Conservation (phyloP, 2,113 vertebrate genomes). For the Calonectris borealis region DNA sequence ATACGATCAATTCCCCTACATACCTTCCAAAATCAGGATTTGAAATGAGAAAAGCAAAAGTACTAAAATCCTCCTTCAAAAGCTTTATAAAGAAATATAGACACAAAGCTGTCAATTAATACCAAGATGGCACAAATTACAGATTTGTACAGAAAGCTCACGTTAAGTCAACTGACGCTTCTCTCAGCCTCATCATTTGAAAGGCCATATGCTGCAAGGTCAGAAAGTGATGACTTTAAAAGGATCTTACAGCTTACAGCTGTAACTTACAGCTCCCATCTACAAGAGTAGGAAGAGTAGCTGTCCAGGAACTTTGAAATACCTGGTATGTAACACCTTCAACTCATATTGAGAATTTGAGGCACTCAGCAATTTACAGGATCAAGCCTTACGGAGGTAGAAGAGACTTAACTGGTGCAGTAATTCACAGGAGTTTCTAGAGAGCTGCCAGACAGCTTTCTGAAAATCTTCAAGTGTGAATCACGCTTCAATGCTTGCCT, state of each 20-base stretch:
- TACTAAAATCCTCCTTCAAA: slow-evolving; percentile 25
- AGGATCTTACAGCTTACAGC: background rate
- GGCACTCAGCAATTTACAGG: slow-evolving; percentile 41
- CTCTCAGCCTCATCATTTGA: background rate
- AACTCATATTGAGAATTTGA: background rate
- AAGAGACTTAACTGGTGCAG: slow-evolving; percentile 17
- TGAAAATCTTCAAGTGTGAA: slow-evolving; percentile 12
- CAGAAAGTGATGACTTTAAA: background rate
- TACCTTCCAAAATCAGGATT: slow-evolving; percentile 28
- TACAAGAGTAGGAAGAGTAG: background rate
- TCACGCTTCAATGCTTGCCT: background rate
- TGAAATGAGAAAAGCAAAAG: slow-evolving; percentile 38
- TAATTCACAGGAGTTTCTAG: slow-evolving; percentile 39
- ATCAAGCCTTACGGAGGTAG: slow-evolving; percentile 50
- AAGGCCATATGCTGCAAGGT: background rate
- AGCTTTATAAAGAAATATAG: slow-evolving; percentile 33
- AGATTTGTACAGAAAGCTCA: slow-evolving; percentile 46
- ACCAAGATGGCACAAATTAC: slow-evolving; percentile 54
- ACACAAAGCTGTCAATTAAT: slow-evolving; percentile 54
- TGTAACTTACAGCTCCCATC: background rate
- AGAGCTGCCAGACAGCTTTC: slow-evolving; percentile 31
- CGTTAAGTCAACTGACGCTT: slow-evolving; percentile 21
- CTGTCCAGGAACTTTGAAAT: background rate
- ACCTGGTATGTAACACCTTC: slow-evolving; percentile 15
- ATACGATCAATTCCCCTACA: slow-evolving; percentile 9